Base-by-base conservation (phyloP, 2,113 vertebrate species). In the Phocoena phocoena region DNA sequence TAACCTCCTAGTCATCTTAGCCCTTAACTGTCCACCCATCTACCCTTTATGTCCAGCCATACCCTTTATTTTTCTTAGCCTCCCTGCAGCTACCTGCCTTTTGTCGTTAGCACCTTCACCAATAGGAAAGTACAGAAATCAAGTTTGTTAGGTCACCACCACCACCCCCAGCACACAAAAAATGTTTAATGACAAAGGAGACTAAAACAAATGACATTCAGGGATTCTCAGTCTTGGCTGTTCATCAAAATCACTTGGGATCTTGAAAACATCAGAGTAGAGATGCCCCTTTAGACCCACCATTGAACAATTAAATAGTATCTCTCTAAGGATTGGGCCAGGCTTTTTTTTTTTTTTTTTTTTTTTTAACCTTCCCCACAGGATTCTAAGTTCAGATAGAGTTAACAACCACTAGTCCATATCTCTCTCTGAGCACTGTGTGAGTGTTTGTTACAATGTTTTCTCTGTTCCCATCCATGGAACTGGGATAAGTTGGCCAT, bases 121-220 rank as follows among this genome's bases (percentile, higher is more conserved):
- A 62, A 0, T 13, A 13, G n/a, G 50, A 70, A 86, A 65, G 26
- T 12, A 38, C 13, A 58, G 9, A 41, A n/a, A 55, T 76, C 55
- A 74, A 3, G 87, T 70, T 53, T 74, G n/a, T 74, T 31, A 85
- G 47, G 13, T 44, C 17, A 2, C n/a, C 53, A 14, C 20, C 26
- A 2, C 26, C 41, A 4, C 6, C 0, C 3, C 5, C 44, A 36
- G n/a, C 36, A 25, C 36, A 11, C 50, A 60, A n/a, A 33, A 25
- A 55, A 2, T 26, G 50, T 85, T n/a, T 44, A 38, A 74, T 68
- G 53, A 12, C 38, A 50, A 82, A 76, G 17, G 28, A 47, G 36
- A n/a, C 74, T 76, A 41, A 91, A 76, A 41, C 50, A 82, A 47
- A 73, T 77, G 55, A 58, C 53, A 17, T 9, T 80, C 7, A 15